Evolutionary conservation across 2,113 vertebrate species (phyloP).

Genomic region (Steatornis caripensis): DNA sequence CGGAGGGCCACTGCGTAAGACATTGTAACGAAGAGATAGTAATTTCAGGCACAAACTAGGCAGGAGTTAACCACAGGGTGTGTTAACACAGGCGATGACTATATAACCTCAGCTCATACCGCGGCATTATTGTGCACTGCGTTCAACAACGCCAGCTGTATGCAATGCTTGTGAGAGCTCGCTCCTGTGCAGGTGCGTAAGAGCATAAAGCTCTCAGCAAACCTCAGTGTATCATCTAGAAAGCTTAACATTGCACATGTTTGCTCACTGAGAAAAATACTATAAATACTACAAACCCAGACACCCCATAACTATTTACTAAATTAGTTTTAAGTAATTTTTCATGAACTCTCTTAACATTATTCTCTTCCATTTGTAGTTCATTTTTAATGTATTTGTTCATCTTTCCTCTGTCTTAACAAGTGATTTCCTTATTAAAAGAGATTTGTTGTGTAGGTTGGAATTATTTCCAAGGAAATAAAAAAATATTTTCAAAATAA

Average conservation of each 20-base stretch:
- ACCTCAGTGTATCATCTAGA: neutral
- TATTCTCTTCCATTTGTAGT: neutral
- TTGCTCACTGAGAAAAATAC: neutral
- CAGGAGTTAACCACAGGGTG: neutral
- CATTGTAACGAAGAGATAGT: rapidly evolving
- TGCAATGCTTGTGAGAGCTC: neutral
- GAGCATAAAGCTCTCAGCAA: neutral
- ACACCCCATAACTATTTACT: neutral
- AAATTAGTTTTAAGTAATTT: neutral
- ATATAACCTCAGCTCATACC: rapidly evolving
- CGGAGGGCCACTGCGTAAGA: neutral
- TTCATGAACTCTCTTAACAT: neutral
- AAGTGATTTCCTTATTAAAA: neutral
- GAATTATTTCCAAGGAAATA: neutral
- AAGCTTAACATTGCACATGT: neutral
- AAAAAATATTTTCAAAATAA: neutral
- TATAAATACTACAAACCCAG: neutral
- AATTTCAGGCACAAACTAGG: neutral
- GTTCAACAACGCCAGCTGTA: neutral
- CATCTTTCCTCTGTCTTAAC: neutral
- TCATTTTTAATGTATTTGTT: neutral
- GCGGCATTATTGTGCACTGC: neutral
- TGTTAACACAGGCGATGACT: rapidly evolving
- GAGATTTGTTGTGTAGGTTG: no score
- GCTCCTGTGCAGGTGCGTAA: rapidly evolving